Base-by-base conservation (phyloP, 2,888 invertebrate species). In the Philaethria dido region DNA sequence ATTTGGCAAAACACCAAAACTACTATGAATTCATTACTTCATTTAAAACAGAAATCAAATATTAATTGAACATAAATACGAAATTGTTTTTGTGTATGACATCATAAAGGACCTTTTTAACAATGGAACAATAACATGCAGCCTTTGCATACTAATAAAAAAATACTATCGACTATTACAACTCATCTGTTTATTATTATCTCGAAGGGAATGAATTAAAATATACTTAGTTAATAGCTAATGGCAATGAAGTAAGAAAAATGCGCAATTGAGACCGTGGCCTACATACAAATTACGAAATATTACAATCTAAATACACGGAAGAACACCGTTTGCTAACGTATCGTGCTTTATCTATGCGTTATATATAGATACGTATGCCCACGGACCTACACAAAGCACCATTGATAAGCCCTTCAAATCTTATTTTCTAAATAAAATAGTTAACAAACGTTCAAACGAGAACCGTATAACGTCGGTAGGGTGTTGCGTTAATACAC, bases 221-320 rank as follows among this genome's bases (percentile, higher is more conserved):
- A 60, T 59, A 50, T 61, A 63, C n/a, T 62, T 5, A 16, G 36
- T 61, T 61, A 45, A 39, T 62, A 42, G 52, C 57, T 64, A 67
- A 65, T 65, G 57, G 61, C 50, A 77, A 78, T 78, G 81, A 75
- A 79, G 76, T 79, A 70, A 75, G 60, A 68, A 77, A 83, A 85
- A 87, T 84, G 79, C 87, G 91, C 88, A 91, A 90, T 83, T 78
- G 70, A 83, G 89, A 88, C 92, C 92, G 77, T 92, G 92, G 92
- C 92, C 92, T 89, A 92, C 85, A 86, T 80, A 73, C 68, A 80
- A 83, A 87, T 92, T 92, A 92, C 91, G 92, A 92, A 92, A 92
- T 90, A 86, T 77, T 79, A 85, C 83, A 83, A 84, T 85, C 86
- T 79, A 81, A 74, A 81, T 78, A 88, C 81, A 80, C 89, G 92